A percentile compares a stretch with the other conserved stretches of the same genome.
Evolutionary conservation across 2,797 vertebrate genomes (phyloP).

Genomic region (Acanthornis magna): DNA sequence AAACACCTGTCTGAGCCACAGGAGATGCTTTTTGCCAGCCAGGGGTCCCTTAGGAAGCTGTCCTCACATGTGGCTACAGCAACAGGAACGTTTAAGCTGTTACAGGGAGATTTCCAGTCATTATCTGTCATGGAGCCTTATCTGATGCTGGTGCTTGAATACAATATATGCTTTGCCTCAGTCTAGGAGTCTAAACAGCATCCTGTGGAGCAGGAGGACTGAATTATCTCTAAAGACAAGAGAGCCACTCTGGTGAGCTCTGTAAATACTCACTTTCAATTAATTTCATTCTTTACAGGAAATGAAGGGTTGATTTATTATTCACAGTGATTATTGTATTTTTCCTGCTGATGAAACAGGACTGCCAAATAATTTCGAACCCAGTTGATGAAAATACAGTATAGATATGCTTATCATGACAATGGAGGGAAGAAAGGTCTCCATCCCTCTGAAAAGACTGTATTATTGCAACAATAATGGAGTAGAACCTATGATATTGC

Average conservation of each 20-base stretch:
- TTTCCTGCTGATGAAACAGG: not conserved
- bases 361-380: not conserved
- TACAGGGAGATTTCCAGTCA: not conserved
- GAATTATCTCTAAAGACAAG: not conserved
- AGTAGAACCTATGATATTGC: not conserved
- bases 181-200: not conserved
- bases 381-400: not conserved
- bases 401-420: not conserved
- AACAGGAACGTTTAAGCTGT: not conserved
- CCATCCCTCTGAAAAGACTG: not conserved
- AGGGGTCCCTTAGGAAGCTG: not conserved
- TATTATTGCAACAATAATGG: not conserved
- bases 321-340: conserved; percentile 8
- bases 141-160: not conserved
- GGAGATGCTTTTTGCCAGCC: rapidly evolving
- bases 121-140: not conserved
- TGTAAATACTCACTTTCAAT: not conserved
- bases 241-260: not conserved
- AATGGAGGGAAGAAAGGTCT: not conserved
- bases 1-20: not conserved
- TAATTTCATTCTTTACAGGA: not conserved
- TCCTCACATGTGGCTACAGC: rapidly evolving
- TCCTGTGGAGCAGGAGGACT: not conserved
- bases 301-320: not conserved
- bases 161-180: not conserved